Base-by-base conservation (phyloP, 2,888 invertebrate species). In the Phaedon cochleariae region DNA sequence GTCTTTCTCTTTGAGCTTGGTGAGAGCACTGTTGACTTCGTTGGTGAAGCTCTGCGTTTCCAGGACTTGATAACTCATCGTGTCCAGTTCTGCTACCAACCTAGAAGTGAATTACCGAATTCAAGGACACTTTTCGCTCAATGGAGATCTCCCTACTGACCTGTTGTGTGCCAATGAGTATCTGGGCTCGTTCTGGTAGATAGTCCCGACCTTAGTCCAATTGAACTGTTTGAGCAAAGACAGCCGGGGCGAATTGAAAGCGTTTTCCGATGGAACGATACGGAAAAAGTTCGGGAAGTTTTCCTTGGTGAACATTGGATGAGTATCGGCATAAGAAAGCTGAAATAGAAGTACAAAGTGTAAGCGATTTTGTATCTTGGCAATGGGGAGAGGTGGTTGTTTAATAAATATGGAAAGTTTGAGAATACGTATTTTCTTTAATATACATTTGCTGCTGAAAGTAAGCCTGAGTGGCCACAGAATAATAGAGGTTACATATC, bases 201-300 rank as follows among this genome's bases (percentile, higher is more conserved):
- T 91, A 1, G 98, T 98, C 1, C 97, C 98, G 34, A 99, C 97
- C 66, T 95, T 86, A 0, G 96, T 97, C 99, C 99, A 99, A 85
- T 98, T 97, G 86, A 96, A 99, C 77, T 92, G 90, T 79, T 90
- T 89, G 71, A 99, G 87, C 31, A 99, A 86, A 4, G 94, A 90
- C 60, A 98, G 88, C 26, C 97, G 88, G 0, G 98, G 97, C 18
- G 93, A 90, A 84, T 98, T 98, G 85, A 97, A 97, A 55, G 97
- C 97, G 80, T 95, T 96, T 83, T 98, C 97, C 59, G 96, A 96
- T 0, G 98, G 98, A 18, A 97, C 97, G 69, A 97, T 95, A 55
- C 98, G 91, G 85, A 96, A 98, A 87, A 98, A 97, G 84, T 97
- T 96, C 7, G 97, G 97, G 83, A 96, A 98, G 73, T 94, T 94